Base-by-base conservation (phyloP, 2,113 vertebrate species). In the Nettapus auritus region DNA sequence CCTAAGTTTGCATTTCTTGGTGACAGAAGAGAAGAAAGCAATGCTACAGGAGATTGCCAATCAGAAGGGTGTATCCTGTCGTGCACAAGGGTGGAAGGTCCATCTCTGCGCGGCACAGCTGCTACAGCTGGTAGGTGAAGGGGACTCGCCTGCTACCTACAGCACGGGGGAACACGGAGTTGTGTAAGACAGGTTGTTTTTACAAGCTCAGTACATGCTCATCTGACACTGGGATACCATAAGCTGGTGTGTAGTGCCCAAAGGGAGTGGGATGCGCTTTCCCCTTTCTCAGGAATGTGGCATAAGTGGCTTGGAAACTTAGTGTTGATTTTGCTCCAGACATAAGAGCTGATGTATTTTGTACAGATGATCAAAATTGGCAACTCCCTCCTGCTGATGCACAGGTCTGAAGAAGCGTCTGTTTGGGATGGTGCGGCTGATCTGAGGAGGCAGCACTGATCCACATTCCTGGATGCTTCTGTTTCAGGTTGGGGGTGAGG, bases 1-100 rank as follows among this genome's bases (percentile, higher is more conserved):
- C 5, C 0, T 59, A 1, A 59, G 13, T 78, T 89, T 92, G 57
- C 91, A 4, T 92, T 95, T 42, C 86, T 53, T 81, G 82, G 13
- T 91, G 96, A 44, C 97, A 99, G 99, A 99, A 92, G 99, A 99
- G 97, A 99, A 99, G 97, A 99, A 99, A 97, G 98, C 99, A 86
- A 99, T 98, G 86, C 97, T 99, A 17, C 99, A 99, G 93, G 99
- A 99, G 74, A 99, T 99, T 97, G 99, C 99, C 94, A 99, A 98
- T 90, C 99, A 99, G 98, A 99, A 99, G 96, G 99, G 99, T 7
- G 99, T 99, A 20, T 99, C 98, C 17, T 99, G 99, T 90, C 98
- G 99, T 83, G 99, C 99, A 16, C 99, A 99, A 95, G 99, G 99
- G 76, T 99, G 99, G 99, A 99, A 99, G 93, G 99, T 99, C 55